Conservation (phyloP, 2,797 vertebrate genomes). For the Nasua narica region DNA sequence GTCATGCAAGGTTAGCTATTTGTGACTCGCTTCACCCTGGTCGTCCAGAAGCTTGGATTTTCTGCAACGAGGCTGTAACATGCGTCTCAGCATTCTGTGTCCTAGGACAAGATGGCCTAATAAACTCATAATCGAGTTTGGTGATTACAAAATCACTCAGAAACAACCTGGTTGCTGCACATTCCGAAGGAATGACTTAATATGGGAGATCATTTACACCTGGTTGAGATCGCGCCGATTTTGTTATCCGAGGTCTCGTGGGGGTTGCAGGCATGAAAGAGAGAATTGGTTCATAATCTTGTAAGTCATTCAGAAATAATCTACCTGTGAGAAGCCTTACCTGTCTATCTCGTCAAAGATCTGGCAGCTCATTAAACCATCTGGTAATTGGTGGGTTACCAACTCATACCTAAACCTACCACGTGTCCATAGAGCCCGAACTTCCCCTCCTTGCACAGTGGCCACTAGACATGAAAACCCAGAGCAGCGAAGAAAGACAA, state of each 20-base stretch:
- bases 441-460: background rate
- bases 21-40: background rate
- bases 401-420: background rate
- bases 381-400: background rate
- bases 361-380: background rate
- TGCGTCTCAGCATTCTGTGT: background rate
- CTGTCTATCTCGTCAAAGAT: background rate
- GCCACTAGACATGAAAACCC: background rate
- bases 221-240: background rate
- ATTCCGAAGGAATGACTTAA: background rate
- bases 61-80: background rate
- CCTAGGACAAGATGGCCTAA: background rate
- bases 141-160: background rate
- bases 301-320: background rate
- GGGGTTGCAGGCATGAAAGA: background rate
- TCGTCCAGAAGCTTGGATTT: background rate
- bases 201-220: background rate
- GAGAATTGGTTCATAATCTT: background rate
- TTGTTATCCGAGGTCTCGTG: background rate
- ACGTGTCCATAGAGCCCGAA: background rate
- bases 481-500: background rate
- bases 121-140: background rate
- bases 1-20: background rate
- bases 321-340: background rate
- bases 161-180: background rate